Base-by-base conservation (phyloP, 2,888 invertebrate genomes). In the Leucophenga montana region DNA sequence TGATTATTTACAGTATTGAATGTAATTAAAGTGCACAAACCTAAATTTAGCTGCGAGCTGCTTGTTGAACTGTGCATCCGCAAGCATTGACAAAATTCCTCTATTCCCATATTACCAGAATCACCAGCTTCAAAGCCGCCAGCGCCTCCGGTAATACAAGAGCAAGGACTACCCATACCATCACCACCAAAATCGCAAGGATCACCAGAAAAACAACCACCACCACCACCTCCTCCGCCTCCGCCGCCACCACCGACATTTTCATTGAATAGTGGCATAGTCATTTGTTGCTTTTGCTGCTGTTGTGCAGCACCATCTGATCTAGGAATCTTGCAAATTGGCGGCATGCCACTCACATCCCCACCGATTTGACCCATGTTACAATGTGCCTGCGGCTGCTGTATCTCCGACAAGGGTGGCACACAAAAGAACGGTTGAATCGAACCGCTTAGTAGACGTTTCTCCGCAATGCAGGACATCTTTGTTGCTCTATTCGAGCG, bases 361-460 rank as follows among this genome's bases (percentile, higher is more conserved):
- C 5, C 82, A 82, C 11, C 33, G 27, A 18, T 2, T n/a, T 48
- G 27, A 9, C 48, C 27, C n/a, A 48, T 22, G 6, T 64, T 18
- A 48, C 62, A 48, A 46, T 0, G 56, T 65, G 4, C 54, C 3
- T 6, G 5, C 18, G 44, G 33, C 27, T 14, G 59, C 11, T 8
- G 31, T 18, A 4, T 3, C 13, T 44, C 53, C 13, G 3, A 61
- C 69, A 56, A 48, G 16, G 46, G 46, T 22, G 72, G 69, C 0
- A 69, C n/a, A 53, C 78, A 79, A 1, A 67, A 71, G 6, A 77
- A 75, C 0, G 82, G 78, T 22, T 73, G 68, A 14, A 75, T 73
- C 0, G 75, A 75, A 0, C 71, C 78, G 4, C 75, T 44, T 74
- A 79, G 77, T 0, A 82, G 70, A 0, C 79, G 79, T 68, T 79